Evolutionary conservation across 2,797 vertebrate species (phyloP).

Genomic region (Liasis olivaceus): DNA sequence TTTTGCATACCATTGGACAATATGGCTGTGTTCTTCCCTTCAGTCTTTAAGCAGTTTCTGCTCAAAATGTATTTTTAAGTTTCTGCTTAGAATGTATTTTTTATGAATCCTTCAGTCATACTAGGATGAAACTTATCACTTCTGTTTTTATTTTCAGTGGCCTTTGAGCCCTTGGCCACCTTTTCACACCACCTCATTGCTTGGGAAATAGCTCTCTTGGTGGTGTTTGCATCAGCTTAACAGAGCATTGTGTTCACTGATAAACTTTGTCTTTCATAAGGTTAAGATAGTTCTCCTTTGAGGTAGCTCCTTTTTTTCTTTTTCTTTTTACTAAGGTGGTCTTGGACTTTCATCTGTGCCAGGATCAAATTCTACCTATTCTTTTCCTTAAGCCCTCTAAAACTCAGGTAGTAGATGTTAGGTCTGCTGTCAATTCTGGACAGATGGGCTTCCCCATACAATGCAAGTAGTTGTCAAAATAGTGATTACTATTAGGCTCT

Average conservation of each 20-base stretch:
- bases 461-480: background rate
- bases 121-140: background rate
- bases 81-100: background rate
- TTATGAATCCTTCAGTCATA: no score
- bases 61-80: background rate
- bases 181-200: background rate
- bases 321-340: background rate
- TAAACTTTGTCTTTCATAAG: background rate
- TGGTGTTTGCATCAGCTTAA: background rate
- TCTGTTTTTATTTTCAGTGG: background rate
- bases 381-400: background rate
- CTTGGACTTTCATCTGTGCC: background rate
- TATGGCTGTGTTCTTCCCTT: background rate
- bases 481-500: background rate
- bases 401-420: background rate
- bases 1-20: background rate
- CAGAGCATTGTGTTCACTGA: background rate
- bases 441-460: background rate
- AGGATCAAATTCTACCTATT: background rate
- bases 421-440: background rate
- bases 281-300: background rate
- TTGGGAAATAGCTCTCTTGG: background rate
- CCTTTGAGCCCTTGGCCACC: background rate
- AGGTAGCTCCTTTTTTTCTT: background rate
- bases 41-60: background rate